Conservation (phyloP, 2,888 invertebrate genomes). For the Leucophora obtusa region DNA sequence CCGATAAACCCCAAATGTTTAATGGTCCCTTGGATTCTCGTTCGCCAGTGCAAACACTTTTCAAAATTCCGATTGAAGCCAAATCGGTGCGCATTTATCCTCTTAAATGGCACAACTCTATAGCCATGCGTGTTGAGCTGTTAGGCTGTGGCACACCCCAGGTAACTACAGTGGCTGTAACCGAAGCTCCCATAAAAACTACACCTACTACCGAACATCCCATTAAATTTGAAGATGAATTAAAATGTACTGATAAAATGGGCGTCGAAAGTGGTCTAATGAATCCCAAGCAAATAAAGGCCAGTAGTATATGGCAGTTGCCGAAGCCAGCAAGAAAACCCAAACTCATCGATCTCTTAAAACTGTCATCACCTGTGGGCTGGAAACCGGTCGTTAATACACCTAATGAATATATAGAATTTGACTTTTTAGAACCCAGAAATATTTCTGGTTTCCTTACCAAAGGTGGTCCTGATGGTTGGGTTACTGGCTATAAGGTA, state of each 20-base stretch:
- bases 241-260: conserved; percentile 85
- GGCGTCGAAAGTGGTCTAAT: conserved; percentile 84
- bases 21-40: conserved; percentile 84
- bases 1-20: conserved; percentile 83
- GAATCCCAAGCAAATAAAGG: conserved; percentile 82
- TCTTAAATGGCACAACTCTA: conserved; percentile 86
- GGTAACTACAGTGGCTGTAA: conserved; percentile 39
- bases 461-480: conserved; percentile 85
- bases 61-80: conserved; percentile 87
- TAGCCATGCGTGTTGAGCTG: conserved; percentile 85
- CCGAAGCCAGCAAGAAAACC: conserved; percentile 70
- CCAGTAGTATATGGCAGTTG: conserved; percentile 74
- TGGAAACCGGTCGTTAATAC: conserved; percentile 86
- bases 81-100: conserved; percentile 86
- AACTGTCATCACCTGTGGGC: conserved; percentile 78
- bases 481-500: conserved; percentile 87
- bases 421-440: conserved; percentile 87
- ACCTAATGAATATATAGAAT: conserved; percentile 85
- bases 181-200: not conserved
- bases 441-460: conserved; percentile 89
- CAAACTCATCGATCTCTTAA: conserved; percentile 73
- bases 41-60: conserved; percentile 82
- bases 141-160: conserved; percentile 82
- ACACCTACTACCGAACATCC: conserved; percentile 49
- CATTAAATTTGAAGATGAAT: conserved; percentile 46